Conservation (phyloP, 2,888 invertebrate species). For the Tipula vernalis region DNA sequence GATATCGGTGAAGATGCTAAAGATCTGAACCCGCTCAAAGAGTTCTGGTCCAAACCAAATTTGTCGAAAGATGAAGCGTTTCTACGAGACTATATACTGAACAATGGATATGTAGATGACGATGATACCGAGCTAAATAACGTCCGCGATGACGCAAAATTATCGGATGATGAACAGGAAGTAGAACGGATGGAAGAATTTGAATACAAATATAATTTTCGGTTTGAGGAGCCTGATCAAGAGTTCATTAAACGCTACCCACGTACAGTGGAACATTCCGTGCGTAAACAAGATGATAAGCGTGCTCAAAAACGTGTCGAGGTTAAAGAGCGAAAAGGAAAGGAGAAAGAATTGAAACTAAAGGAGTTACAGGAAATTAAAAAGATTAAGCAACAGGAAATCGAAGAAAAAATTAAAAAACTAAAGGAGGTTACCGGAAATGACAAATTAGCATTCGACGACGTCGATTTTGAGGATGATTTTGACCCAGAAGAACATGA, state of each 20-base stretch:
- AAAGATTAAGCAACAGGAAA: slow-evolving; percentile 77
- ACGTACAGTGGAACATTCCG: slow-evolving; percentile 68
- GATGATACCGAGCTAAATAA: slow-evolving; percentile 40
- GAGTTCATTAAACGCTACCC: slow-evolving; percentile 90
- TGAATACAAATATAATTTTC: slow-evolving; percentile 89
- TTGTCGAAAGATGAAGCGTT: slow-evolving; percentile 78
- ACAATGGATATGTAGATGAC: slow-evolving; percentile 53
- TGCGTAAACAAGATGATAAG: slow-evolving; percentile 67
- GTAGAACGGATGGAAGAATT: slow-evolving; percentile 78
- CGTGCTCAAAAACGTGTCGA: slow-evolving; percentile 68
- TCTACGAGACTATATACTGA: slow-evolving; percentile 81
- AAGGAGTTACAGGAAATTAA: slow-evolving; percentile 81
- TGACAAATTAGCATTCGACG: slow-evolving; percentile 41
- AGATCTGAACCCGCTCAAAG: slow-evolving; percentile 60
- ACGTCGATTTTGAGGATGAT: slow-evolving; percentile 75
- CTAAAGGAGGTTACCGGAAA: slow-evolving; percentile 83
- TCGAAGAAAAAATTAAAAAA: slow-evolving; percentile 75
- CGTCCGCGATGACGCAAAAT: slow-evolving; percentile 51
- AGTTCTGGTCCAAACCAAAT: slow-evolving; percentile 73
- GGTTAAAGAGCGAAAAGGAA: slow-evolving; percentile 56
- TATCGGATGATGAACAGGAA: slow-evolving; percentile 67
- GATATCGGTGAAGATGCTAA: slow-evolving; percentile 47
- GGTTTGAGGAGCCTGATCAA: slow-evolving; percentile 92
- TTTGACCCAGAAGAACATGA: slow-evolving; percentile 87
- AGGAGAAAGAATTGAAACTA: slow-evolving; percentile 66